Conservation (phyloP, 2,888 invertebrate species). For the Branchipolynoe longqiensis region DNA sequence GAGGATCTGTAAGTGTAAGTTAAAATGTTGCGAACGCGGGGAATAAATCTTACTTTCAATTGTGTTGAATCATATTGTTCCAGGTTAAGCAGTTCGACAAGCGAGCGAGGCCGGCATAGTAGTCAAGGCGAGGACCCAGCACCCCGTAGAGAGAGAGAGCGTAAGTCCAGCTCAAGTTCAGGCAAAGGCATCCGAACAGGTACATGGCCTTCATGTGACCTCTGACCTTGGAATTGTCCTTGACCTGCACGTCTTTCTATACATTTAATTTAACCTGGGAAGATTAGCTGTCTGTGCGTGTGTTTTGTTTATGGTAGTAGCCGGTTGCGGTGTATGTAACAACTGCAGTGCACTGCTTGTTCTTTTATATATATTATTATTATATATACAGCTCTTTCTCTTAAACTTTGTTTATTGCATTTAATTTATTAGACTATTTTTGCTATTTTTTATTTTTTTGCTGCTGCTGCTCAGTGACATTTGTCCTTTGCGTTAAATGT, state of each 20-base stretch:
- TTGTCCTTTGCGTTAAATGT: not conserved
- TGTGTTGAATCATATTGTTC: too few species aligned
- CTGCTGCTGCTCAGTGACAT: not conserved
- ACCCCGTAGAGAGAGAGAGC: constrained; percentile 70
- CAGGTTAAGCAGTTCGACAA: constrained; percentile 46
- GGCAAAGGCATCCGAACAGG: constrained; percentile 74
- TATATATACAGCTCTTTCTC: too few species aligned
- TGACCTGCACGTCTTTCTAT: constrained; percentile 33
- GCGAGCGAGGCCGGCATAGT: constrained; percentile 20
- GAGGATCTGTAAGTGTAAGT: not conserved
- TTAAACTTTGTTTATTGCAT: too few species aligned
- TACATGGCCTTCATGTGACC: constrained; percentile 59
- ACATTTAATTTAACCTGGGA: constrained; percentile 15
- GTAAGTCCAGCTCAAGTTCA: constrained; percentile 72
- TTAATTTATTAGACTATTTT: too few species aligned
- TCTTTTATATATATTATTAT: too few species aligned
- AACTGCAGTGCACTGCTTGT: too few species aligned
- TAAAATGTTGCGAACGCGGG: not conserved
- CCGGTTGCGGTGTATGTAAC: too few species aligned
- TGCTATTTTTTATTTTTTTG: not conserved
- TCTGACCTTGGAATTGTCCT: constrained; percentile 11
- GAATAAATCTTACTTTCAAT: too few species aligned
- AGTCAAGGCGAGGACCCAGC: constrained; percentile 46
- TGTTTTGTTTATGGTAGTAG: too few species aligned
- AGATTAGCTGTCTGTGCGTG: too few species aligned